Percentiles rank a stretch among this genome's conserved stretches.
Evolutionary conservation across 2,888 invertebrate genomes (phyloP).

Genomic region (Nomada hirtipes): DNA sequence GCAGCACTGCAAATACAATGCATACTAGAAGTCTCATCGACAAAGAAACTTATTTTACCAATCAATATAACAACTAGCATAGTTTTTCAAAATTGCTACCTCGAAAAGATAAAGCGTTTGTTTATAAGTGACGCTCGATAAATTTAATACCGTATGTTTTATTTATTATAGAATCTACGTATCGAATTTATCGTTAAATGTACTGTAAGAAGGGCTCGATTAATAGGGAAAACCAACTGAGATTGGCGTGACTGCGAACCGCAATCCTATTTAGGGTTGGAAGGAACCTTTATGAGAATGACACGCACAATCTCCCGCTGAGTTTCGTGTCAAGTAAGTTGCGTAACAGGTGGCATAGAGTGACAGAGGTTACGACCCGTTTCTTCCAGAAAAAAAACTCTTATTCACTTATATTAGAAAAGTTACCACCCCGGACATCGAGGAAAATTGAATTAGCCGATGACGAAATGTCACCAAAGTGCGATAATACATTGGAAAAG

Average conservation of each 20-base stretch:
- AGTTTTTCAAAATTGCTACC: too few species aligned
- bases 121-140: too few species aligned
- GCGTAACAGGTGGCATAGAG: constrained; percentile 70
- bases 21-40: too few species aligned
- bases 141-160: neutral
- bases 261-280: constrained; percentile 31
- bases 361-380: constrained; percentile 30
- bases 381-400: constrained; percentile 27
- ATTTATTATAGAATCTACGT: neutral
- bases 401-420: constrained; percentile 72
- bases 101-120: too few species aligned
- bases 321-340: constrained; percentile 61
- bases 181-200: neutral
- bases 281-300: constrained; percentile 53
- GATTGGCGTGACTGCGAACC: constrained; percentile 38
- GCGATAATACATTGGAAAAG: constrained; percentile 7
- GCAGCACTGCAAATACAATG: too few species aligned
- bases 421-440: constrained; percentile 58
- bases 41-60: too few species aligned
- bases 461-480: constrained; percentile 32
- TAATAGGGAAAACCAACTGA: constrained; percentile 37
- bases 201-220: constrained; percentile 22
- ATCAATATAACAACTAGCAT: too few species aligned
- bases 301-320: constrained; percentile 58
- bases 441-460: constrained; percentile 59